phyloP scores from a whole-genome alignment of 2,888 invertebrate species.

The Belgica antarctica region DNA sequence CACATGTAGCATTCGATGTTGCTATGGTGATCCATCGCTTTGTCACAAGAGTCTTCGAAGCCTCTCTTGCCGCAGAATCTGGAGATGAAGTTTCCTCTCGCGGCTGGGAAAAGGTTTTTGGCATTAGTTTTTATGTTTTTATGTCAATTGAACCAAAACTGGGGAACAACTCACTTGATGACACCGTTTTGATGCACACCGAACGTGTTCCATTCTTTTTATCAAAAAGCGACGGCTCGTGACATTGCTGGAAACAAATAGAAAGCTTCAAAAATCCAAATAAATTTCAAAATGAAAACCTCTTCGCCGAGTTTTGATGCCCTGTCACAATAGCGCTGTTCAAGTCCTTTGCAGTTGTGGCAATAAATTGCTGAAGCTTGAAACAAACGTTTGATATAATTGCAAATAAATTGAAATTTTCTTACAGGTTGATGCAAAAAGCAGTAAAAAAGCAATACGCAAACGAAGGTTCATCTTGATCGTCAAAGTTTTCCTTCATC shows the following conservation, averaged over 20 bases:
- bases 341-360: not conserved
- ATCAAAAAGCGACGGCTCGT: not conserved
- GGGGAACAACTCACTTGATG: not conserved
- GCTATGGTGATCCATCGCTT: not conserved
- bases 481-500: too few species aligned
- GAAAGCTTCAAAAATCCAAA: not conserved
- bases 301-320: not conserved
- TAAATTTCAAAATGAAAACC: not conserved
- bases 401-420: too few species aligned
- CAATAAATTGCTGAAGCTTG: not conserved
- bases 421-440: not conserved
- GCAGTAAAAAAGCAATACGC: too few species aligned
- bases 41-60: not conserved
- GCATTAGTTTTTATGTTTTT: not conserved
- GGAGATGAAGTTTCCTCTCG: not conserved
- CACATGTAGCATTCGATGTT: not conserved
- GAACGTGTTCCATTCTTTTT: not conserved
- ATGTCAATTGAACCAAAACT: too few species aligned
- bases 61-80: not conserved
- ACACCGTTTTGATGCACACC: not conserved
- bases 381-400: too few species aligned
- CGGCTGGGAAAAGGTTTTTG: not conserved
- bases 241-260: conserved; percentile 4
- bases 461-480: too few species aligned
- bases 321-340: not conserved